Base-by-base conservation (phyloP, 2,888 invertebrate species). In the Sesia apiformis region DNA sequence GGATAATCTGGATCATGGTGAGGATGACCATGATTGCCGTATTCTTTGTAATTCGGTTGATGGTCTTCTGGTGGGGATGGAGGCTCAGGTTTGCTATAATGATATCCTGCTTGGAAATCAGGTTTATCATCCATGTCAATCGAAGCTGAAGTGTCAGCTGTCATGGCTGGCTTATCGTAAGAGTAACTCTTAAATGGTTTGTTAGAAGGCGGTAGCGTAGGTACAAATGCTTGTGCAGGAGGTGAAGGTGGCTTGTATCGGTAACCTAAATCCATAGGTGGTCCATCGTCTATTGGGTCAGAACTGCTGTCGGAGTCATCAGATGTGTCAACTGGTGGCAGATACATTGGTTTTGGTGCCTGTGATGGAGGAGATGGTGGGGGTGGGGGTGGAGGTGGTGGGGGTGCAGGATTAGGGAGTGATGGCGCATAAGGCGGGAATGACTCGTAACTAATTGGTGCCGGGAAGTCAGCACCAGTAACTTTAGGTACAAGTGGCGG, bases 361-460 rank as follows among this genome's bases (percentile, higher is more conserved):
- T 61, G 55, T 3, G 70, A 63, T 7, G 64, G 56, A 4, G 61
- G 43, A 40, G 57, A 38, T 0, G 55, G 54, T 23, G 23, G 23
- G 23, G n/a, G n/a, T n/a, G n/a, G n/a, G 6, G 56, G 54, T 46
- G 64, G 59, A 43, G 58, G 62, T 46, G 64, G 55, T 3, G 55
- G 57, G 23, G 74, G 52, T 53, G 6, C 52, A 5, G 54, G 49
- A 8, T 49, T 46, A 4, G 51, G 53, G 5, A 40, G 52, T 40
- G 4, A 54, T 4, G 80, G 73, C 41, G 80, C 71, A 56, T 82
- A 87, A 0, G 90, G 88, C 46, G 90, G 89, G 60, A 87, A 89
- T 3, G 85, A 80, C 53, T 88, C 87, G 57, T 88, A 88, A 53
- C 60, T 83, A 6, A 68, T 67, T 4, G 88, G 86, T 42, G 69